Conservation (phyloP, 2,888 invertebrate species). For the Netelia virgata region DNA sequence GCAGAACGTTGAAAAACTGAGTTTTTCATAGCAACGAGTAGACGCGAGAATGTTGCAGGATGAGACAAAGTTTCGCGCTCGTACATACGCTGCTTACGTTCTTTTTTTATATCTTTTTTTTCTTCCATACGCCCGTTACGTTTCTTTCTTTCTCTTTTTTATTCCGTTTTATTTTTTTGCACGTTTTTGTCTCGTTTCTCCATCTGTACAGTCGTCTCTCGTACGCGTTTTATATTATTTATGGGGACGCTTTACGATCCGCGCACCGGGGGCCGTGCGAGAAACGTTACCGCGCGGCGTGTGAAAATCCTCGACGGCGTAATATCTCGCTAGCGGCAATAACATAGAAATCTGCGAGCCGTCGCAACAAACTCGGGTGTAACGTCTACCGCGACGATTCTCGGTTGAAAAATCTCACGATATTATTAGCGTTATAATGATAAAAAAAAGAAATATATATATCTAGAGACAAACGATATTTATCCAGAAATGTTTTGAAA, state of each 20-base stretch:
- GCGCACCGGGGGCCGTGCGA: slow-evolving; percentile 6
- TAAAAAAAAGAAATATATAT: slow-evolving; percentile 11
- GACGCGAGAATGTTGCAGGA: too few species aligned
- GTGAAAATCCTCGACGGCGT: slow-evolving; percentile 21
- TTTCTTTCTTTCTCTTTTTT: not conserved
- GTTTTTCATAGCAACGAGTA: too few species aligned
- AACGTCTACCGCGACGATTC: slow-evolving; percentile 27
- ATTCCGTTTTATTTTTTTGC: slow-evolving; percentile 15
- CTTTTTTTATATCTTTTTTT: slow-evolving; percentile 55
- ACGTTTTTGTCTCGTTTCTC: slow-evolving; percentile 13
- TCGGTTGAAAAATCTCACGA: slow-evolving; percentile 7
- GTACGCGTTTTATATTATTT: slow-evolving; percentile 60
- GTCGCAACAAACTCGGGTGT: slow-evolving; percentile 9
- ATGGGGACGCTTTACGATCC: slow-evolving; percentile 59
- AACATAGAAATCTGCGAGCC: not conserved
- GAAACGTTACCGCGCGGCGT: slow-evolving; percentile 18
- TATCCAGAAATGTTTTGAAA: not conserved
- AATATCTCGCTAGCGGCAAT: slow-evolving; percentile 19
- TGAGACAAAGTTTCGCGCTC: slow-evolving; percentile 28
- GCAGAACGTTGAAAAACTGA: too few species aligned
- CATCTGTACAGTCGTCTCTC: slow-evolving; percentile 40
- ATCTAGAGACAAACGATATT: too few species aligned
- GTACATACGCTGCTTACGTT: not conserved
- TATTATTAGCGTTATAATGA: slow-evolving; percentile 10
- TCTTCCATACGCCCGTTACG: slow-evolving; percentile 41